These are phyloP conservation scores for Emydoidea blandingii DNA, from an alignment of 2,797 vertebrate species.

Conservation along the genomic window DNA sequence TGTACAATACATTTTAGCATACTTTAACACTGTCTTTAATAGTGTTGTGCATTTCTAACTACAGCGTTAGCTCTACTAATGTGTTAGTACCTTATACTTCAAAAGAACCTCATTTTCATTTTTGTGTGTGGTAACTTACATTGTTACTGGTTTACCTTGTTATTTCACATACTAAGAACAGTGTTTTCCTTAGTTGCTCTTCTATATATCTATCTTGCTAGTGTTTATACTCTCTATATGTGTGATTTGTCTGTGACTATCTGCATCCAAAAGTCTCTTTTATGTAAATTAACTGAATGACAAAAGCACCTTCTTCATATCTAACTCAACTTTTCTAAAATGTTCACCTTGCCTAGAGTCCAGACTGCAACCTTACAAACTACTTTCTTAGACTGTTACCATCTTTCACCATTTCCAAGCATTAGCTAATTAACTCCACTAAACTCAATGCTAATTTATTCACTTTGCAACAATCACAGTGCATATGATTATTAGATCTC, in stretches of 20 bases:
- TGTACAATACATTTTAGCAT: background rate
- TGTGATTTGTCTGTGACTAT: background rate
- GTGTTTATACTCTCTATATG: background rate
- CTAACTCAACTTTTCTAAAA: background rate
- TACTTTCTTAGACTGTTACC: background rate
- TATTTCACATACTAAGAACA: background rate
- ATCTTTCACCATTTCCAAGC: background rate
- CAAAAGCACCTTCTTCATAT: background rate
- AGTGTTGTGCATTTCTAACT: background rate
- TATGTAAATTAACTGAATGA: background rate
- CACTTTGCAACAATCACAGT: background rate
- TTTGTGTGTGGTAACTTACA: background rate
- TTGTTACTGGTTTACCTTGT: background rate
- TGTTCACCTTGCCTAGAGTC: background rate
- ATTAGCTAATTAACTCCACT: background rate
- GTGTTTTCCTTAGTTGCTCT: background rate
- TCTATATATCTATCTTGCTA: background rate
- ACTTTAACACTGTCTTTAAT: background rate
- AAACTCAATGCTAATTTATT: background rate
- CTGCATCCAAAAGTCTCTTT: background rate
- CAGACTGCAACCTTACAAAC: background rate
- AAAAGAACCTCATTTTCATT: background rate
- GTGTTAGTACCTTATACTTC: background rate
- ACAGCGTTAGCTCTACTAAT: background rate
- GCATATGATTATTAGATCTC: background rate